A percentile compares a stretch with the other conserved stretches of the same genome.
Evolutionary conservation across 2,113 vertebrate species (phyloP).

Genomic region (Bettongia penicillata): DNA sequence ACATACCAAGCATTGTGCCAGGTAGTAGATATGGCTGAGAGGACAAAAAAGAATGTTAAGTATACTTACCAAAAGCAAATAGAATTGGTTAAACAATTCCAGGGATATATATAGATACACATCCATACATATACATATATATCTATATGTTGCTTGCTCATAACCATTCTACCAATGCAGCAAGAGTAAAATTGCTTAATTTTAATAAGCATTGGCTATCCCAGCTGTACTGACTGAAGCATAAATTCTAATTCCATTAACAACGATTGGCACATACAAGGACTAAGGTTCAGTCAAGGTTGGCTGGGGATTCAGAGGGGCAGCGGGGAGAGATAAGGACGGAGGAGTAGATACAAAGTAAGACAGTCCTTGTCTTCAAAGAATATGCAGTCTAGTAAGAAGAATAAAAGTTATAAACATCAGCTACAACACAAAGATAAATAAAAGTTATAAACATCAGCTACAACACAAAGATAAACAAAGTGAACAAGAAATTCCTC

Average conservation of each 20-base stretch:
- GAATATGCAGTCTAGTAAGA: neutral
- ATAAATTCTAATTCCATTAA: neutral
- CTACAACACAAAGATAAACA: neutral
- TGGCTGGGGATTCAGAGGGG: neutral
- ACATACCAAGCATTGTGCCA: neutral
- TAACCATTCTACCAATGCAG: neutral
- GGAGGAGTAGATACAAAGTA: neutral
- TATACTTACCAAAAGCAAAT: conserved; percentile 14
- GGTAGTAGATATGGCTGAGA: neutral
- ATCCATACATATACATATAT: no score
- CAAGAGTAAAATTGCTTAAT: neutral
- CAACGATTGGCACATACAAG: neutral
- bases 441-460: neutral
- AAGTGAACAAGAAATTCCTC: neutral
- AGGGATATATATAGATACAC: neutral
- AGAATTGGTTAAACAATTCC: conserved; percentile 29
- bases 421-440: neutral
- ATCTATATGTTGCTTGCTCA: no score
- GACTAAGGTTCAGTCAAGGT: neutral
- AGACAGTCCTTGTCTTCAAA: neutral
- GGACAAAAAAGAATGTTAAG: neutral
- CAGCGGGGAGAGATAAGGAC: neutral
- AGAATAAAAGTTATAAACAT: neutral
- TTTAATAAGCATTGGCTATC: neutral
- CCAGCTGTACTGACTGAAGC: neutral